A percentile compares a stretch with the other conserved stretches of the same genome.
Evolutionary conservation across 1,140 invertebrate genomes (phyloP).

Genomic region (Halictus rubicundus): DNA sequence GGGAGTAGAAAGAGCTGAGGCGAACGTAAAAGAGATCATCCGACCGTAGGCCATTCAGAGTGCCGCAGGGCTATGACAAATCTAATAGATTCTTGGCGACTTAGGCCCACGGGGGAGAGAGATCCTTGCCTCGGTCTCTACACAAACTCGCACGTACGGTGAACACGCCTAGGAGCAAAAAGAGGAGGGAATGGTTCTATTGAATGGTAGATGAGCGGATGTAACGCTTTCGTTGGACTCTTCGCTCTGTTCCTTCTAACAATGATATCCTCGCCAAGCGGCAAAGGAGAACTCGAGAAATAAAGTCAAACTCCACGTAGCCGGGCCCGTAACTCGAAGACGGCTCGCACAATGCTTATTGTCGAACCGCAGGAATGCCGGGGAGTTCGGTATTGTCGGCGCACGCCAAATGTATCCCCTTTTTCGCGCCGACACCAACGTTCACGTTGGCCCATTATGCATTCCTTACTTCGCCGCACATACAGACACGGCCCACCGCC

Average conservation of each 20-base stretch:
- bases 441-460: neutral
- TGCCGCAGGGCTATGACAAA: constrained; percentile 56
- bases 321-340: constrained; percentile 28
- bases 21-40: constrained; percentile 35
- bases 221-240: constrained; percentile 34
- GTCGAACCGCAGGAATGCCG: constrained; percentile 47
- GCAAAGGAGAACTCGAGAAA: constrained; percentile 18
- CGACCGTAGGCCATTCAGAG: constrained; percentile 52
- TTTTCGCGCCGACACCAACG: constrained; percentile 1
- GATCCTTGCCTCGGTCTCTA: too few species aligned
- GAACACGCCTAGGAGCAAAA: too few species aligned
- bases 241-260: constrained; percentile 42
- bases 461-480: neutral
- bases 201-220: constrained; percentile 43
- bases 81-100: constrained; percentile 59
- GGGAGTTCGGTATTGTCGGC: constrained; percentile 33
- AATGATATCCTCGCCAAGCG: constrained; percentile 45
- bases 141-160: too few species aligned
- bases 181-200: constrained; percentile 31
- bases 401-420: constrained; percentile 20
- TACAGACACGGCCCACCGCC: neutral
- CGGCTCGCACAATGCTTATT: constrained; percentile 50
- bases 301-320: constrained; percentile 42
- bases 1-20: constrained; percentile 10
- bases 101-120: neutral